Evolutionary conservation across 2,113 vertebrate genomes (phyloP), one percentile per base, ranked within the genome.

Genomic region (Lichenostomus cassidix): DNA sequence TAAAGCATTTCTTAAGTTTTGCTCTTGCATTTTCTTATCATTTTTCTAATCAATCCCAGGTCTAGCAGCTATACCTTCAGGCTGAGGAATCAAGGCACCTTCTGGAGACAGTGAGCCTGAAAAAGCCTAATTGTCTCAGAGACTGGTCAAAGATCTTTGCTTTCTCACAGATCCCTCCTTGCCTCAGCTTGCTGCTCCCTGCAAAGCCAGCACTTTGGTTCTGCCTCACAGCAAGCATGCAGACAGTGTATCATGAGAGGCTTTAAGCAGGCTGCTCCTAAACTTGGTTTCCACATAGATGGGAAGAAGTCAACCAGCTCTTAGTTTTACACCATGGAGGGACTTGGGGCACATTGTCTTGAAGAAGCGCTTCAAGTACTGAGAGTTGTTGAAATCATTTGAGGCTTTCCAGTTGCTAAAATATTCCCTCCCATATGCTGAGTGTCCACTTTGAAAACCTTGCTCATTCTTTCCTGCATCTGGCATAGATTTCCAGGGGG

Each of bases 401-500:
- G 39, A 84, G 76, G 73, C 67, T 91, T 85, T 95, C 63, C 73
- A 46, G 49, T 12, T 35, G 33, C 63, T 81, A 91, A 91, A 94
- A 60, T 28, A 65, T 77, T 90, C 80, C 83, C 53, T 84, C 65
- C 83, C 82, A 95, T 97, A 20, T 95, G 87, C 93, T 88, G 85
- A 96, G 82, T 81, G 53, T 96, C 87, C 95, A 49, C 87, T 95
- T 97, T 97, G 95, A 91, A 97, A 97, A 95, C 88, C 84, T 94
- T 90, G 79, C 50, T 86, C 77, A 88, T 94, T 96, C 92, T 97
- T 97, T 68, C n/a, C 85, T 70, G 91, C 97, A 97, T 98, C 96
- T 98, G 97, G 97, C 95, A 97, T 94, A 94, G 95, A 98, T 98
- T 97, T 97, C 55, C 70, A 91, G 88, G 83, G 93, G 94, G 94